These are phyloP conservation scores for Tragelaphus strepsiceros DNA, from an alignment of 2,113 vertebrate genomes.

Conservation along the genomic window DNA sequence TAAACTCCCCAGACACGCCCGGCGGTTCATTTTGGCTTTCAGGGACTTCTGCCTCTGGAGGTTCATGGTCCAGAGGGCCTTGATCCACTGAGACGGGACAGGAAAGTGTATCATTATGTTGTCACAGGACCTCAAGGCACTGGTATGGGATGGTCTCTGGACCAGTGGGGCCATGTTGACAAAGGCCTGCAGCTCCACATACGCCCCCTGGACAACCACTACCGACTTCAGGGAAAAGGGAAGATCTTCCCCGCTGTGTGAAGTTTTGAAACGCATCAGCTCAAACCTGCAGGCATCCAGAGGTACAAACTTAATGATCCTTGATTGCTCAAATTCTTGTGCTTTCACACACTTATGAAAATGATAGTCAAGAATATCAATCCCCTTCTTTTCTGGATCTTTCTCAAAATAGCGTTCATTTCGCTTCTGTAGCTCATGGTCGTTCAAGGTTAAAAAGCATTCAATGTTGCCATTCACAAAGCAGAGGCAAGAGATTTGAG, in stretches of 20 bases:
- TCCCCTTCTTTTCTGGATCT: conserved; percentile 83
- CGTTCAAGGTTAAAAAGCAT: conserved; percentile 94
- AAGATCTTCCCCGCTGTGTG: conserved; percentile 79
- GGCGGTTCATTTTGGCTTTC: conserved; percentile 95
- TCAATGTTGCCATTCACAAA: conserved; percentile 88
- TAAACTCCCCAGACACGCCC: conserved; percentile 88
- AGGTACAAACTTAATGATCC: conserved; percentile 90
- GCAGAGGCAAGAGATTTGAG: conserved; percentile 89
- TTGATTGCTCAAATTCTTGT: conserved; percentile 84
- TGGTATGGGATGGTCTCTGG: conserved; percentile 45
- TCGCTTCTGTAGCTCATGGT: conserved; percentile 85
- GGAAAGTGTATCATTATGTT: conserved; percentile 91
- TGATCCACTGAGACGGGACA: conserved; percentile 92
- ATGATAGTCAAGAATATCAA: conserved; percentile 85
- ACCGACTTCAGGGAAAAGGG: conserved; percentile 91
- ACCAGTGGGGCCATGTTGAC: conserved; percentile 86
- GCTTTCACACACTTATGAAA: conserved; percentile 91
- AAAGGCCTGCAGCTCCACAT: conserved; percentile 93
- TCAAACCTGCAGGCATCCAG: conserved; percentile 91
- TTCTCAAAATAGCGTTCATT: conserved; percentile 85
- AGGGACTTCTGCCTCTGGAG: conserved; percentile 93
- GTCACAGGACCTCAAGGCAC: conserved; percentile 84
- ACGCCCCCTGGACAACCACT: conserved; percentile 93
- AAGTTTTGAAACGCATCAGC: conserved; percentile 91
- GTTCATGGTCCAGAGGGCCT: conserved; percentile 90